Percentiles rank a stretch among this genome's conserved stretches.
Conservation (phyloP, 2,797 vertebrate species). For the Pipistrellus kuhlii region DNA sequence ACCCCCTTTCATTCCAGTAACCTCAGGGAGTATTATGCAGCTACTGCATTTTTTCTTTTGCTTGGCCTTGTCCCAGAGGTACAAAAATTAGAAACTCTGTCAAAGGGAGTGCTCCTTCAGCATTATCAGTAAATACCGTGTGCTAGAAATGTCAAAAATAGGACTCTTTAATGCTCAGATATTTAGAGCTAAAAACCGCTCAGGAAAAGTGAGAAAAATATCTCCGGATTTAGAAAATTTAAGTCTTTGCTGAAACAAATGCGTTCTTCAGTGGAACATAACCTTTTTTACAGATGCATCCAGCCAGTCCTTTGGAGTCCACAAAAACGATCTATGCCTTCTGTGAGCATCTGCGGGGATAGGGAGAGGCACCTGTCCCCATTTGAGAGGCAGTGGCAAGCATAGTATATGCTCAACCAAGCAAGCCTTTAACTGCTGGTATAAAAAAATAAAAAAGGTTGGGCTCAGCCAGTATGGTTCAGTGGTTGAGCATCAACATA, state of each 20-base stretch:
- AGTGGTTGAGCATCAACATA: too few relatives aligned
- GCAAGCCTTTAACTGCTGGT: neutral
- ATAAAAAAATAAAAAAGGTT: neutral
- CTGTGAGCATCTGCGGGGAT: neutral
- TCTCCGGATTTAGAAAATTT: neutral
- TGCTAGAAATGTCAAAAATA: slow-evolving; percentile 61
- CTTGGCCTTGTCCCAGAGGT: slow-evolving; percentile 18
- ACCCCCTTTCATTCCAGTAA: neutral
- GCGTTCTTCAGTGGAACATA: neutral
- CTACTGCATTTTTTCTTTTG: slow-evolving; percentile 47
- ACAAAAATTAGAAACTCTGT: slow-evolving; percentile 59
- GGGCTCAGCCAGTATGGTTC: too few relatives aligned
- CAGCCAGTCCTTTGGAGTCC: neutral
- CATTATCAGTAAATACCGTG: slow-evolving; percentile 35
- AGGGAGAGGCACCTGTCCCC: neutral
- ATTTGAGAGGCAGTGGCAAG: neutral
- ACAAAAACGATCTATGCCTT: neutral
- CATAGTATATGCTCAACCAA: neutral
- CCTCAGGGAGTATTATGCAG: neutral
- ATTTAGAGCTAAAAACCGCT: slow-evolving; percentile 41
- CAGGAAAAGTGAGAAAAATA: slow-evolving; percentile 25
- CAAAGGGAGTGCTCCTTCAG: slow-evolving; percentile 52
- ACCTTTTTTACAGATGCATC: neutral
- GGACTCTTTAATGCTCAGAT: slow-evolving; percentile 63
- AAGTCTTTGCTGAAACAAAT: slow-evolving; percentile 27